Evolutionary conservation across 2,797 vertebrate species (phyloP), one percentile per base, ranked within the genome.

Genomic region (Rhinichthys osculus): DNA sequence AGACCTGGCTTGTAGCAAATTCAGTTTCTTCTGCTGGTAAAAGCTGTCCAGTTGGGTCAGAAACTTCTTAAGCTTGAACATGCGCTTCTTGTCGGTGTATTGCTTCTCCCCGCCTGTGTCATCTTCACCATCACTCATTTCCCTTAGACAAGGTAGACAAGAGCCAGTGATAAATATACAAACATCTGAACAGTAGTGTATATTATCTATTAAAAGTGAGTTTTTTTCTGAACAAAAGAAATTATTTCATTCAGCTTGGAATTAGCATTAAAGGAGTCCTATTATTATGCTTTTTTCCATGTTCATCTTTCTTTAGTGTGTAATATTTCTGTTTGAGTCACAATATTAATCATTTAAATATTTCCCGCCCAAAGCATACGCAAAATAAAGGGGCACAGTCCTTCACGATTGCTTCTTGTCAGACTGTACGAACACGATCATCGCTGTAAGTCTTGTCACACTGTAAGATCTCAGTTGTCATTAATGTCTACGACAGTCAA

Each of bases 1-100:
- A 89, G 87, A 98, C 98, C 96, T 96, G 86, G 91, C 90, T 87
- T 93, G 94, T 87, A 94, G 92, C 74, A 96, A 88, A 10, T 87
- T 90, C 11, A 92, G 85, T 77, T 95, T 94, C 90, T 96, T 96
- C 90, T 96, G 95, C 81, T 85, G 91, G 23, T 93, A 92, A 27
- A 93, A 82, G 59, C 74, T 73, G 88, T 95, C 92, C 74, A 97
- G 93, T 86, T 94, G 84, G 91, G 94, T 92, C 82, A 97, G 85
- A 86, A 91, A 94, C 91, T 89, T 94, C 85, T 91, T 94, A 84
- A 96, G 94, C 86, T 93, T 92, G 88, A 94, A 92, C 3, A 93
- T 90, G 88, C 67, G 89, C 71, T 91, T 85, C 89, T 89, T 94
- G 82, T 94, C 95, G 1, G 82, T 83, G 76, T 35, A 86, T 85